phyloP scores from a whole-genome alignment of 2,113 vertebrate genomes.

The Rhombomys opimus region DNA sequence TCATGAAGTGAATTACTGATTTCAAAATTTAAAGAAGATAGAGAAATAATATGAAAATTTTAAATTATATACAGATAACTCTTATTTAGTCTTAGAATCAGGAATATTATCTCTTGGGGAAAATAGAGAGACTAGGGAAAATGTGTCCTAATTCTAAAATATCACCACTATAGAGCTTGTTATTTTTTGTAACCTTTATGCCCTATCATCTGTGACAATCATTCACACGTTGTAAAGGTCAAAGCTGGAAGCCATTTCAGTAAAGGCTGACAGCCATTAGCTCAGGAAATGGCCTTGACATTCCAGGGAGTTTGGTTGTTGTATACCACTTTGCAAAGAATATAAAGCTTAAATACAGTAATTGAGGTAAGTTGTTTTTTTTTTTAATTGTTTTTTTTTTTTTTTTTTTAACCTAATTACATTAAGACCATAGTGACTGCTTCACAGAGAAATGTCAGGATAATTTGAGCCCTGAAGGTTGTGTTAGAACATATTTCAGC shows the following conservation, averaged over 20 bases:
- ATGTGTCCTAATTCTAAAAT: constrained; percentile 51
- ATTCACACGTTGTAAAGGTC: neutral
- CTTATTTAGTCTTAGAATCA: constrained; percentile 39
- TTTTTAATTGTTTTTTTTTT: too few species aligned
- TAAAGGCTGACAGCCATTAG: neutral
- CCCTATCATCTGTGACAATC: neutral
- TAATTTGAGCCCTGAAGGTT: constrained; percentile 82
- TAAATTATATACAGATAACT: neutral
- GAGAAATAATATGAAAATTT: neutral
- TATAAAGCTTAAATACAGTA: constrained; percentile 72
- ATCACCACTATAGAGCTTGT: neutral
- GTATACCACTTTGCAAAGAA: constrained; percentile 22
- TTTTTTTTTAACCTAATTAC: constrained; percentile 59
- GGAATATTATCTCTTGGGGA: constrained; percentile 21
- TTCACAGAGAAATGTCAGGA: constrained; percentile 83
- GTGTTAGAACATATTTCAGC: constrained; percentile 84
- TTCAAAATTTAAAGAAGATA: constrained; percentile 56
- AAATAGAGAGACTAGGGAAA: constrained; percentile 33
- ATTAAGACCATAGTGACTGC: constrained; percentile 73
- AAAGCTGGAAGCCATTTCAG: constrained; percentile 27
- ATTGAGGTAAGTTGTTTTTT: constrained; percentile 52
- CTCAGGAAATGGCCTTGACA: constrained; percentile 12
- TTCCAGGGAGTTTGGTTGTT: constrained; percentile 30
- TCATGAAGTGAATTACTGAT: constrained; percentile 49
- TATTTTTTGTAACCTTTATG: constrained; percentile 36